These are phyloP conservation scores for Steinernema hermaphroditum DNA, from an alignment of 2,888 invertebrate genomes.

Conservation along the genomic window DNA sequence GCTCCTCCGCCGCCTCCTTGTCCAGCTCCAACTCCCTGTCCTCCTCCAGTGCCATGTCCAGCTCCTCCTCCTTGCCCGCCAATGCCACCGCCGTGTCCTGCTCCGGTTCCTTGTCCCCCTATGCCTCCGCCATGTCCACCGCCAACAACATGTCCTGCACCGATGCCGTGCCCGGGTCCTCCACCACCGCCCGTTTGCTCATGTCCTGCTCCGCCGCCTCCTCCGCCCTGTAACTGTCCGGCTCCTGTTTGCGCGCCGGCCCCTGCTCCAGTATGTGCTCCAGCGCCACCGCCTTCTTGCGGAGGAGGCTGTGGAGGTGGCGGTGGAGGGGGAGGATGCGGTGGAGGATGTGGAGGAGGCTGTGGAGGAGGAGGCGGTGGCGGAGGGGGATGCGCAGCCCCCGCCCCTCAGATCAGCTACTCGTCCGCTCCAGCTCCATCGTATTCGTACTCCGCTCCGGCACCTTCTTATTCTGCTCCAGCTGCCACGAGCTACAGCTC, in stretches of 20 bases:
- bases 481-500: neutral
- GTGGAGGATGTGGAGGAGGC: neutral
- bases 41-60: neutral
- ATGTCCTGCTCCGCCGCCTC: slow-evolving; percentile 4
- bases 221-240: slow-evolving; percentile 8
- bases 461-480: neutral
- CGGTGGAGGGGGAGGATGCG: neutral
- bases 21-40: neutral
- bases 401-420: slow-evolving; percentile 1
- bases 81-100: neutral
- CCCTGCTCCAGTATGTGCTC: neutral
- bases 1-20: slow-evolving; percentile 7
- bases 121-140: slow-evolving; percentile 4
- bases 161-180: neutral
- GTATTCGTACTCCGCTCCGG: neutral
- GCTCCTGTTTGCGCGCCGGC: neutral
- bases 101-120: neutral
- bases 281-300: neutral
- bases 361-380: neutral
- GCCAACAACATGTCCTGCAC: neutral
- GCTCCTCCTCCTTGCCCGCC: neutral
- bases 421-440: neutral
- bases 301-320: slow-evolving; percentile 6
- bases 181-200: neutral
- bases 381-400: neutral